Evolutionary conservation across 23 tunicate species (phyloP).

Genomic region (Styela clava): DNA sequence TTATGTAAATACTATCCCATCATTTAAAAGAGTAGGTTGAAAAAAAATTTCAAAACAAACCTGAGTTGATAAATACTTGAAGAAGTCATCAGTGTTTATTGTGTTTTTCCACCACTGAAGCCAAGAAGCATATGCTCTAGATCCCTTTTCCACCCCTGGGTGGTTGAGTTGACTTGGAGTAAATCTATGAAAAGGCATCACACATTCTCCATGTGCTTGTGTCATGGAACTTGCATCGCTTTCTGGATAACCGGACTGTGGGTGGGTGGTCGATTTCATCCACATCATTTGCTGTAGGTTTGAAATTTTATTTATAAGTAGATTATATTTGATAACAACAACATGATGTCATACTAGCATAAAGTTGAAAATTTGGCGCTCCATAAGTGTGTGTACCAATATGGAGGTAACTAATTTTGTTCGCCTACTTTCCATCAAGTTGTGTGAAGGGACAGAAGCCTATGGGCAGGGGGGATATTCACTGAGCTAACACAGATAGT

Average conservation of each 20-base stretch:
- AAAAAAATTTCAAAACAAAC: too few relatives aligned
- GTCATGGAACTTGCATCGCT: slow-evolving; percentile 12
- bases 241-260: slow-evolving; percentile 15
- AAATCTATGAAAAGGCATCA: slow-evolving; percentile 14
- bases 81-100: slow-evolving; percentile 73
- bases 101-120: slow-evolving; percentile 94
- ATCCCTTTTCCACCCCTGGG: slow-evolving; percentile 31
- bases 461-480: too few relatives aligned
- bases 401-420: too few relatives aligned
- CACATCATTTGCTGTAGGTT: slow-evolving; percentile 19
- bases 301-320: background rate
- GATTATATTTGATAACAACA: background rate
- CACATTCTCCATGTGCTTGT: slow-evolving; percentile 11
- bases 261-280: slow-evolving; percentile 24
- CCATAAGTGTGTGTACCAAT: too few relatives aligned
- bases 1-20: too few relatives aligned
- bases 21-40: too few relatives aligned
- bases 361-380: too few relatives aligned
- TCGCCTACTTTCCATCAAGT: too few relatives aligned
- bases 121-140: slow-evolving; percentile 79
- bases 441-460: too few relatives aligned
- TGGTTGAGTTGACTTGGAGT: slow-evolving; percentile 12
- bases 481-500: too few relatives aligned
- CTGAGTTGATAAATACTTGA: slow-evolving; percentile 86
- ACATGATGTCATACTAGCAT: background rate